Percentiles rank a stretch among this genome's conserved stretches.
These are phyloP conservation scores for Pagrus major DNA, from an alignment of 2,113 vertebrate genomes.

Conservation along the genomic window DNA sequence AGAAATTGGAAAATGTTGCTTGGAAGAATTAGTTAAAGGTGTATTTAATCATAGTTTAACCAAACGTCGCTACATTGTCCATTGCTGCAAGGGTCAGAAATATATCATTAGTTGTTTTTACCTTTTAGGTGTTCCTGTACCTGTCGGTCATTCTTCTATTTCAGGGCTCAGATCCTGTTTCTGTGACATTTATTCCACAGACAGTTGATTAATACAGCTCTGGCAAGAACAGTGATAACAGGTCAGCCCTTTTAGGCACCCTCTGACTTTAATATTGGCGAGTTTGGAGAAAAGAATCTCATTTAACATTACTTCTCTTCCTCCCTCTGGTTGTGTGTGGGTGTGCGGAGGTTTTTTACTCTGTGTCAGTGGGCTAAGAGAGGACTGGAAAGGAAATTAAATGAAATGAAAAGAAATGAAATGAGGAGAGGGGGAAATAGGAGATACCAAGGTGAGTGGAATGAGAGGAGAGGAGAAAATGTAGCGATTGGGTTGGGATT, in stretches of 20 bases:
- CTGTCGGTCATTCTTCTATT: conserved; percentile 29
- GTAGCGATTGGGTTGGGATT: conserved; percentile 33
- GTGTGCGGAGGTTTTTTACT: conserved; percentile 16
- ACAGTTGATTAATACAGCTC: conserved; percentile 38
- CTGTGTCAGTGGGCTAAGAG: conserved; percentile 52
- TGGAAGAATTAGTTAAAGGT: not conserved
- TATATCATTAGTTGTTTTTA: not conserved
- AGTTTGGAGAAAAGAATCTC: conserved; percentile 40
- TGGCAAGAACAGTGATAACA: conserved; percentile 31
- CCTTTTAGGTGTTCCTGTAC: conserved; percentile 12
- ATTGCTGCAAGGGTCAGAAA: conserved; percentile 22
- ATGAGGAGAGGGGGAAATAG: conserved; percentile 41
- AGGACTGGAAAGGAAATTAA: conserved; percentile 55
- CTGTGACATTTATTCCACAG: conserved; percentile 40
- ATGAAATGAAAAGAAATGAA: conserved; percentile 59
- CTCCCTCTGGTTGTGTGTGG: conserved; percentile 19
- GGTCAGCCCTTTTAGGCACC: conserved; percentile 40
- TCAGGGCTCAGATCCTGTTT: conserved; percentile 25
- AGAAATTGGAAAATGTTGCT: not conserved
- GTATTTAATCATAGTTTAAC: not conserved
- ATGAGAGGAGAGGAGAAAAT: conserved; percentile 23
- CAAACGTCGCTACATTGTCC: not conserved
- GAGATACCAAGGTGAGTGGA: conserved; percentile 31
- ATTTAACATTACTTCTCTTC: conserved; percentile 38
- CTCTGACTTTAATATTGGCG: conserved; percentile 35